Evolutionary conservation across 2,797 vertebrate genomes (phyloP).

Genomic region (Mergus octosetaceus): DNA sequence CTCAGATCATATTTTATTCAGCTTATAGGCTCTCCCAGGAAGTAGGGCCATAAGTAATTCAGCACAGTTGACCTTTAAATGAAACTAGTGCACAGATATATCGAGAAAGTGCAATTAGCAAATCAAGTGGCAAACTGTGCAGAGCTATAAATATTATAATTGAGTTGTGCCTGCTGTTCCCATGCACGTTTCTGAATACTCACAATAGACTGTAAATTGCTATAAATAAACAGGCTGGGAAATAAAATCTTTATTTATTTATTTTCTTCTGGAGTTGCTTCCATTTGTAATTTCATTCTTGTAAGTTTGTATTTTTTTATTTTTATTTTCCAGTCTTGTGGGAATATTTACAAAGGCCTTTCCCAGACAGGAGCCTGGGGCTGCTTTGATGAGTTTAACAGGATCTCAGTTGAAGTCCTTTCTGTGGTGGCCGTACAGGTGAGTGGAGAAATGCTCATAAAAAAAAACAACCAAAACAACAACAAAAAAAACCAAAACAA

Average conservation of each 20-base stretch:
- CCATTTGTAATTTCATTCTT: slow-evolving; percentile 37
- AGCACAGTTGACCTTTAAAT: slow-evolving; percentile 60
- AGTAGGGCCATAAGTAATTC: background rate
- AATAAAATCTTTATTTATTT: background rate
- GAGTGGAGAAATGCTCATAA: slow-evolving; percentile 18
- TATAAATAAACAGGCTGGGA: slow-evolving; percentile 44
- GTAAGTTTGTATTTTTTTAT: slow-evolving; percentile 37
- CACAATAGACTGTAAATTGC: slow-evolving; percentile 21
- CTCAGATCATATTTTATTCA: slow-evolving; percentile 43
- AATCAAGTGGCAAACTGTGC: slow-evolving; percentile 38
- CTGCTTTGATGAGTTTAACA: slow-evolving; percentile 98
- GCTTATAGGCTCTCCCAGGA: slow-evolving; percentile 18
- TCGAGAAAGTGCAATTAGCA: slow-evolving; percentile 49
- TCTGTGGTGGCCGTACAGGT: slow-evolving; percentile 98
- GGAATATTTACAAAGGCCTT: slow-evolving; percentile 97
- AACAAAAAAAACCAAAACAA: too few species aligned
- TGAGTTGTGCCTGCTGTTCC: slow-evolving; percentile 28
- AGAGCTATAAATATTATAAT: slow-evolving; percentile 39
- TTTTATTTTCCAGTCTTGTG: slow-evolving; percentile 86
- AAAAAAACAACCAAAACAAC: background rate
- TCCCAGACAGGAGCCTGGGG: slow-evolving; percentile 97
- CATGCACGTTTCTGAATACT: slow-evolving; percentile 6
- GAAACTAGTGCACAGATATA: background rate
- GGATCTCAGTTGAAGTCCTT: slow-evolving; percentile 96
- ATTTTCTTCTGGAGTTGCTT: background rate